Base-by-base conservation (phyloP, 2,888 invertebrate species). In the Lysandra bellargus region DNA sequence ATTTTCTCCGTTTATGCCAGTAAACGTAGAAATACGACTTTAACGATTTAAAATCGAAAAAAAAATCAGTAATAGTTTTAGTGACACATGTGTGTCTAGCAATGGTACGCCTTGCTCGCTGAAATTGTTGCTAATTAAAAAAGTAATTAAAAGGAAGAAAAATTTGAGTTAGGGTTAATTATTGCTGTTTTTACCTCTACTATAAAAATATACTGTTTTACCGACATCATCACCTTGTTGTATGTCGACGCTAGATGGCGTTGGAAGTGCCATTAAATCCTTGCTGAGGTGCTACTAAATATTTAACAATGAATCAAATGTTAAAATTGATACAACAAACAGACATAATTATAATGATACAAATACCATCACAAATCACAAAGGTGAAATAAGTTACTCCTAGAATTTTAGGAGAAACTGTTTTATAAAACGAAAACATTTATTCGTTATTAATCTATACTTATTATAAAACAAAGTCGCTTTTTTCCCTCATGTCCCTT, bases 81-180 rank as follows among this genome's bases (percentile, higher is more conserved):
- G 85, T 84, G 81, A 40, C 80, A 78, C 60, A 78, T 81, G 84
- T 84, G 83, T 82, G 82, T 80, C 84, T 85, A 0, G 86, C 86
- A 73, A 84, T 83, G 85, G n/a, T 77, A 79, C 83, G 83, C 82
- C 37, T 81, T 80, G 80, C 78, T 37, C 82, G 86, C 86, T 86
- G 83, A 86, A 84, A 85, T 81, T 84, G 82, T 81, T 82, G 80
- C 53, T 75, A 79, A 79, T 69, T 76, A 44, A 44, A 44, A 44
- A 44, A 17, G 12, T 1, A 6, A 37, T 69, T 5, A 0, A 69
- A 33, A 5, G 1, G 33, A 14, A 23, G n/a, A 5, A 61, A 40
- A 6, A 49, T 0, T 9, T 12, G 9, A 49, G 44, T 49, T 23
- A 23, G 7, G 7, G 7, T 23, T 5, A 61, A 9, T 2, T 44